Evolutionary conservation across 2,888 invertebrate genomes (phyloP), one percentile per base, ranked within the genome.

Genomic region (Lasius platythorax): DNA sequence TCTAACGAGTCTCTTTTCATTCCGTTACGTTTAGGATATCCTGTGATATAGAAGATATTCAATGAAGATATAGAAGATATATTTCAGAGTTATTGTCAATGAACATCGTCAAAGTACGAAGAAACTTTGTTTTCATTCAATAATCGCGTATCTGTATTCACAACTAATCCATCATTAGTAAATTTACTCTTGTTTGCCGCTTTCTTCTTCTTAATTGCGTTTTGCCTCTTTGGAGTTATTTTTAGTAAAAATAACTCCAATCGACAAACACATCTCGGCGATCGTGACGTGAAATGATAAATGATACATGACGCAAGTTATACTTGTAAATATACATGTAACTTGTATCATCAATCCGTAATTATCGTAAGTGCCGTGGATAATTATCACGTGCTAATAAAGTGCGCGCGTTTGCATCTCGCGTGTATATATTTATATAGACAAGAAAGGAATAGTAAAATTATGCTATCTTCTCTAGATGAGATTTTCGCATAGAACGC

Each of bases 331-430:
- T 66, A 40, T 43, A 40, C 67, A 40, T 37, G 33, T 74, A 66
- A 61, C 8, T 43, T 81, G 61, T 81, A 81, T 81, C 46, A 63
- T 81, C 61, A 81, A 46, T 23, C 18, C 1, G 6, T 79, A 58
- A 46, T 81, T 18, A 46, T 79, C 58, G 23, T 61, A 28, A 11
- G 33, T 28, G 43, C 30, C 40, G 30, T 30, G 40, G 12, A 28
- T 28, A 30, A 58, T 70, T 61, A 67, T 81, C 33, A 33, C 18
- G 30, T 23, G 50, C 50, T 79, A 37, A 43, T 3, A 43, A 68
- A 58, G 18, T 61, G 23, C 12, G 30, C 28, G 30, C 12, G 23
- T 28, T 43, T 18, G 58, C 33, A 18, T 78, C 3, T 53, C 12
- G 53, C 40, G 37, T 40, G 8, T 15, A 37, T 15, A 37, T 53